Conservation (phyloP, 2,888 invertebrate species). For the Diplazon laetatorius region DNA sequence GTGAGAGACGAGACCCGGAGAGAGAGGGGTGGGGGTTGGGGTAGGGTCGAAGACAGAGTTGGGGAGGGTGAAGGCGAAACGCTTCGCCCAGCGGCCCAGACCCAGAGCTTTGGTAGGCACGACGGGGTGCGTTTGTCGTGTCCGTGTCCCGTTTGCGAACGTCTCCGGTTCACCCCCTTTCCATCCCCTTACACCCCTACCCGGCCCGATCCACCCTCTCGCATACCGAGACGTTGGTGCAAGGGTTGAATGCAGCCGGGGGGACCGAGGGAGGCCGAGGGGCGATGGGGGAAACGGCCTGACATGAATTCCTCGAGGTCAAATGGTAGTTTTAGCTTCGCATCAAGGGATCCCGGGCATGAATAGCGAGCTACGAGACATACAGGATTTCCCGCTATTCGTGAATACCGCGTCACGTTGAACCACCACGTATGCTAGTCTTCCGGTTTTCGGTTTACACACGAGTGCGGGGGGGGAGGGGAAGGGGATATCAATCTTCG, state of each 20-base stretch:
- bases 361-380: constrained; percentile 4
- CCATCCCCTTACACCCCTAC: not conserved
- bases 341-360: constrained; percentile 33
- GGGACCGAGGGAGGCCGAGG: not conserved
- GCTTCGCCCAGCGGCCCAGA: constrained; percentile 33
- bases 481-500: no score
- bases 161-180: constrained; percentile 26
- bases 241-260: constrained; percentile 21
- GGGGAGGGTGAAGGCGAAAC: no score
- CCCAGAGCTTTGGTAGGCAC: constrained; percentile 11
- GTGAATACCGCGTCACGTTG: not conserved
- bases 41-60: no score
- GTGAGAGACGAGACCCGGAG: not conserved
- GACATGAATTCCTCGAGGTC: constrained; percentile 33
- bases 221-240: constrained; percentile 27
- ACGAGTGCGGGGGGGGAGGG: no score
- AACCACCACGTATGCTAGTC: constrained; percentile 2
- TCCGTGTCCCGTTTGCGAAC: constrained; percentile 48
- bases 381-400: constrained; percentile 1
- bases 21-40: no score
- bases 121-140: constrained; percentile 55
- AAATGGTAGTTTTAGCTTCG: constrained; percentile 50
- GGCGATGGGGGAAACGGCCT: no score
- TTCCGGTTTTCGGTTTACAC: not conserved
- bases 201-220: not conserved